Evolutionary conservation across 1,140 invertebrate genomes (phyloP).

Genomic region (Tetramorium simillimum): DNA sequence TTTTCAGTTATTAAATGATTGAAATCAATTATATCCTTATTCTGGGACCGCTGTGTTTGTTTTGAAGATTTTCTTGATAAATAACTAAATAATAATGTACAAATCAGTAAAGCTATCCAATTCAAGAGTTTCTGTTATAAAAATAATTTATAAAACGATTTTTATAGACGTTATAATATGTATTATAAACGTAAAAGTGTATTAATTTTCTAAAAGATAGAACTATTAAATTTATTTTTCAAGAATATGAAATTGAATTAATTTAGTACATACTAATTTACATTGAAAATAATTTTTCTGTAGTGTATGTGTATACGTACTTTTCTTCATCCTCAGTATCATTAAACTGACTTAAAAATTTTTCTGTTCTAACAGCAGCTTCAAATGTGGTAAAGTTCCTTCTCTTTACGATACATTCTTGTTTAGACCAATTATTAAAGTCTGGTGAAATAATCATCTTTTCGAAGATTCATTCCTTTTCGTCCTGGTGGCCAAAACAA

Average conservation of each 20-base stretch:
- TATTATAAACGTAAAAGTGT: background rate
- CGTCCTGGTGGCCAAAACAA: slow-evolving; percentile 19
- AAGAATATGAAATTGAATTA: background rate
- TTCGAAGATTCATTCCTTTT: slow-evolving; percentile 25
- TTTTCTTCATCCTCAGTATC: slow-evolving; percentile 24
- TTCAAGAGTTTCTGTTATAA: background rate
- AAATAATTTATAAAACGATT: background rate
- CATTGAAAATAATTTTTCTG: background rate
- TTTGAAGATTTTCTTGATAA: background rate
- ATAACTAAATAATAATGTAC: slow-evolving; percentile 10
- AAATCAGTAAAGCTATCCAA: background rate
- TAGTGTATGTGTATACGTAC: background rate
- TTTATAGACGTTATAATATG: background rate
- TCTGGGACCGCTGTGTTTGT: slow-evolving; percentile 7
- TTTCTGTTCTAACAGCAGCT: slow-evolving; percentile 21
- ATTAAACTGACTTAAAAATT: slow-evolving; percentile 19
- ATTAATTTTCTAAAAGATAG: background rate
- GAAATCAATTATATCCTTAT: slow-evolving; percentile 2
- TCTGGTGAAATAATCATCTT: background rate
- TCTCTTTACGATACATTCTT: slow-evolving; percentile 4
- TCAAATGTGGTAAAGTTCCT: slow-evolving; percentile 8
- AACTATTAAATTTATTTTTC: background rate
- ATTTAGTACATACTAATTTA: background rate
- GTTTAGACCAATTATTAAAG: slow-evolving; percentile 34
- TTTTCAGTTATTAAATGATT: slow-evolving; percentile 13